A percentile compares a stretch with the other conserved stretches of the same genome.
Evolutionary conservation across 2,888 invertebrate species (phyloP).

Genomic region (Ormyrus thymus): DNA sequence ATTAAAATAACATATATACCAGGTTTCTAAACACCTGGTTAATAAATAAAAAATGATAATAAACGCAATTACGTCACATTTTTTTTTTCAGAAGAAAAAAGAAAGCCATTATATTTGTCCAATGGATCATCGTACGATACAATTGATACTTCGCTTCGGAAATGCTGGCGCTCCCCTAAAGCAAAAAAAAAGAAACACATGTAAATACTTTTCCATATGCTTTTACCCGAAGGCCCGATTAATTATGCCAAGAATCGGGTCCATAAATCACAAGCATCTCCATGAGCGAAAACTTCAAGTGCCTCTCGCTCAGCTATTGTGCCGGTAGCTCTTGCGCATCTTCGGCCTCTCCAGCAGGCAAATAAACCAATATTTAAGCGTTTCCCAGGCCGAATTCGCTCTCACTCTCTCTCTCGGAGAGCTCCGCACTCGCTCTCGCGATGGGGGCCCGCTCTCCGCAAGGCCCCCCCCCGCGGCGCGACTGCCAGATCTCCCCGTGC

Average conservation of each 20-base stretch:
- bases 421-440: slow-evolving; percentile 51
- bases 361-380: slow-evolving; percentile 71
- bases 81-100: no score
- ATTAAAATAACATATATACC: no score
- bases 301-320: slow-evolving; percentile 22
- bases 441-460: slow-evolving; percentile 65
- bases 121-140: no score
- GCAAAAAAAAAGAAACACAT: no score
- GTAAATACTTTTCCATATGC: no score
- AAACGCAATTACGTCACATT: no score
- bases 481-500: slow-evolving; percentile 64
- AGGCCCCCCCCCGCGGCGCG: slow-evolving; percentile 67
- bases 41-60: no score
- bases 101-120: no score
- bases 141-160: no score
- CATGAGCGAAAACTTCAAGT: no score
- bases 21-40: no score
- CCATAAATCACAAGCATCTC: slow-evolving; percentile 6
- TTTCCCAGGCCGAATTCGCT: slow-evolving; percentile 70
- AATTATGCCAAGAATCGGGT: slow-evolving; percentile 19
- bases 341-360: slow-evolving; percentile 43
- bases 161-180: no score
- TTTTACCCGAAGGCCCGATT: not conserved
- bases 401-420: slow-evolving; percentile 58
- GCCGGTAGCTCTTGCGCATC: not conserved